Evolutionary conservation across 92 coral and sea anemone species (phyloP), one percentile per base, ranked within the genome.

Genomic region (Porites cylindrica): DNA sequence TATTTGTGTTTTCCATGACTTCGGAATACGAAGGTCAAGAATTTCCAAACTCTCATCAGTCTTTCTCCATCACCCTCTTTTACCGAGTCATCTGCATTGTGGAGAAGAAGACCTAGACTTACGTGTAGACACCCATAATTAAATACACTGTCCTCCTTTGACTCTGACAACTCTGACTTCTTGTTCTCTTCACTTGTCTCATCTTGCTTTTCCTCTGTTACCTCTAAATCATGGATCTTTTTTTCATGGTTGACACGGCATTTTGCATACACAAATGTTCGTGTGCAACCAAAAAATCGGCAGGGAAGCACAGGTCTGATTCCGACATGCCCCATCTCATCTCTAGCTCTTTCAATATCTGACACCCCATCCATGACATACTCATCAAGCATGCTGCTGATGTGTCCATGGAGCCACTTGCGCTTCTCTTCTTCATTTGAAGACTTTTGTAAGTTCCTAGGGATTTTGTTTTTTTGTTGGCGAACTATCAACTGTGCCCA

Each of bases 11-110:
- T 74, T 74, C 89, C 89, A 9, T 47, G 68, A 56, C 63, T 20
- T 14, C 85, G 47, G 67, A 73, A 91, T 52, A 91, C 18, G 71
- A 81, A 88, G 47, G 89, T 91, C 23, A 92, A 56, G 72, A 92
- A 92, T 63, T 75, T 88, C 92, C 95, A 86, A 20, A 77, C 81
- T 51, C 93, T 70, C 82, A 83, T 58, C 20, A 90, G 91, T 60
- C 95, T 72, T 66, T 81, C 82, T 1, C 91, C 93, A 68, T 92
- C 92, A 75, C 93, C 93, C 78, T 89, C 95, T 47, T 91, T 84
- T 4, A 91, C 93, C 7, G 92, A 52, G 80, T 89, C 95, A 51
- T 80, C 95, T 70, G 92, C 93, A 82, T 85, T 66, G 47, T 87
- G 67, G 16, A 89, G 78, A 72, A 93, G 73, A 32, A 93, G 82